phyloP scores from a whole-genome alignment of 2,113 vertebrate species.

The Sceloporus tristichus region DNA sequence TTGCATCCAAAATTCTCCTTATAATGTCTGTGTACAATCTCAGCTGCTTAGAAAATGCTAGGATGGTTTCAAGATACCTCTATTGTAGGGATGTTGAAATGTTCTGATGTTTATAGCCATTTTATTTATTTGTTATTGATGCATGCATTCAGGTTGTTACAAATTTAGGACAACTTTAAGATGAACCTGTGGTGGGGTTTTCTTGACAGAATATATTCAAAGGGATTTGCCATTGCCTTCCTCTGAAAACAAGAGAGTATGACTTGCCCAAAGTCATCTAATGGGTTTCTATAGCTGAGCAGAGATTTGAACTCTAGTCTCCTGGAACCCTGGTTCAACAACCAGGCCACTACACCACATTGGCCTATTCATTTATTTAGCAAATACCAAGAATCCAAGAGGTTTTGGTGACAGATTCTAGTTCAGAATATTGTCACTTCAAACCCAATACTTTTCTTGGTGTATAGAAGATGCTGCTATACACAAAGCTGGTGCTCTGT shows the following conservation, averaged over 20 bases:
- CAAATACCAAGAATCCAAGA: neutral
- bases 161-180: too few species aligned
- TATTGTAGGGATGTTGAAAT: neutral
- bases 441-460: neutral
- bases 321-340: too few species aligned
- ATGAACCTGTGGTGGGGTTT: too few species aligned
- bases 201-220: too few species aligned
- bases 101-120: neutral
- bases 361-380: neutral
- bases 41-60: neutral
- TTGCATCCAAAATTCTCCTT: neutral
- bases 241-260: too few species aligned
- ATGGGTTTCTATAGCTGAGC: too few species aligned
- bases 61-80: neutral
- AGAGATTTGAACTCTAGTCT: too few species aligned
- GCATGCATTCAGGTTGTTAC: too few species aligned
- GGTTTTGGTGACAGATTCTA: neutral
- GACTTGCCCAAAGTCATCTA: too few species aligned
- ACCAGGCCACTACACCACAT: too few species aligned
- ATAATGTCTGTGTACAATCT: neutral
- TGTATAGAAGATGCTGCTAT: neutral
- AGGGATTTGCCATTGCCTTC: too few species aligned
- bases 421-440: neutral
- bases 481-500: conserved; percentile 8
- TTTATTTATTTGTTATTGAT: neutral